phyloP scores from a whole-genome alignment of 2,888 invertebrate genomes.

The Hymenopus coronatus region DNA sequence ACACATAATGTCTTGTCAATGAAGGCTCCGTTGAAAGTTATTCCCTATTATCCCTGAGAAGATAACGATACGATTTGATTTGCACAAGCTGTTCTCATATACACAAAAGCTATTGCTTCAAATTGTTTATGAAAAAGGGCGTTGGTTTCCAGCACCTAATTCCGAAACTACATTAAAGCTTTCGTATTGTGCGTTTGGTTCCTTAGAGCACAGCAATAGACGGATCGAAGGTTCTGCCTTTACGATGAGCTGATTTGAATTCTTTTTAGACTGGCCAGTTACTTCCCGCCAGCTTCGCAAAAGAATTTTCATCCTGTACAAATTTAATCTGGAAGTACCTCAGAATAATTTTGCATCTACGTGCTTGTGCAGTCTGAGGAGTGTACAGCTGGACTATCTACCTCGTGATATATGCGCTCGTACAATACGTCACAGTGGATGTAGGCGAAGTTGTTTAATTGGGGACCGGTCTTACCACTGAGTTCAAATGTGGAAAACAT shows the following conservation, averaged over 20 bases:
- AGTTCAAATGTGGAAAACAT: not conserved
- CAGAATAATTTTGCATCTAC: not conserved
- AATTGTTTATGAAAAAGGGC: not conserved
- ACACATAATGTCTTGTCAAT: too few relatives aligned
- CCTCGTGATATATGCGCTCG: not conserved
- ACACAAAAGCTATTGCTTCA: not conserved
- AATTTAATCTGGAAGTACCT: too few relatives aligned
- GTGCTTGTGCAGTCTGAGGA: not conserved
- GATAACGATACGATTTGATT: not conserved
- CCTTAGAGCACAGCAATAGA: too few relatives aligned
- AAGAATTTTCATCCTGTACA: too few relatives aligned
- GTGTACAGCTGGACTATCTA: not conserved
- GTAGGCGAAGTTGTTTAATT: not conserved
- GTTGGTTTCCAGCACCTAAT: not conserved
- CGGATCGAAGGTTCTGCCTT: too few relatives aligned
- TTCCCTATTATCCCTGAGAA: not conserved
- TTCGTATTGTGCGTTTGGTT: too few relatives aligned
- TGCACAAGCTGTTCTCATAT: not conserved
- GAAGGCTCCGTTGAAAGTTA: too few relatives aligned
- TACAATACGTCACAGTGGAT: not conserved
- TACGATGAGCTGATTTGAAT: too few relatives aligned
- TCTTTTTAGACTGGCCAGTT: too few relatives aligned
- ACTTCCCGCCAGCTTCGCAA: too few relatives aligned
- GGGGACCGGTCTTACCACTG: not conserved
- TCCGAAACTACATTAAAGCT: not conserved